Conservation (phyloP, 2,888 invertebrate species). For the Escarpia spicata region DNA sequence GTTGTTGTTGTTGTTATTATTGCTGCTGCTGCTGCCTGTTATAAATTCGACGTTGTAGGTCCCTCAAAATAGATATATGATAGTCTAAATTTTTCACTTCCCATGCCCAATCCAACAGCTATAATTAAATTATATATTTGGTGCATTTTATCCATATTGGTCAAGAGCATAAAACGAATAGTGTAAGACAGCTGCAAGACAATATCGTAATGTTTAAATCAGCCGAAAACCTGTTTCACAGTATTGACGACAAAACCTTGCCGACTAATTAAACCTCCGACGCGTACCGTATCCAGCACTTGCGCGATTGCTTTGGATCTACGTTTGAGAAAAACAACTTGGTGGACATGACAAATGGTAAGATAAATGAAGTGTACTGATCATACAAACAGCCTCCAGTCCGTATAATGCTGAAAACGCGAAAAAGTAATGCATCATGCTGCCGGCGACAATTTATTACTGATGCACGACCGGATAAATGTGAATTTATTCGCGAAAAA, state of each 20-base stretch:
- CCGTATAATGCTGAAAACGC: neutral
- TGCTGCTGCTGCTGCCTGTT: neutral
- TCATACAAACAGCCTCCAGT: neutral
- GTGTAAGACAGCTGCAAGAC: neutral
- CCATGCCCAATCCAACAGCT: neutral
- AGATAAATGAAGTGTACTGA: neutral
- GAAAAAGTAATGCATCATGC: neutral
- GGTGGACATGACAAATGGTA: neutral
- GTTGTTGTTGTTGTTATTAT: neutral
- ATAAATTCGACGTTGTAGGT: too few relatives aligned
- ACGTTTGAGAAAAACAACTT: neutral
- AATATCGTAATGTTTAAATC: neutral
- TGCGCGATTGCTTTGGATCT: neutral
- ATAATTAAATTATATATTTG: neutral
- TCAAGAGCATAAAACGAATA: neutral
- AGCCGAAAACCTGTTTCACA: neutral
- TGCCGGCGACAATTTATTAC: neutral
- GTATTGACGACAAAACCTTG: neutral
- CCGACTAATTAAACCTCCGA: neutral
- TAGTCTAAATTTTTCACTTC: too few relatives aligned
- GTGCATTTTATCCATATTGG: neutral
- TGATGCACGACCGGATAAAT: neutral
- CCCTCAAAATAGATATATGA: too few relatives aligned
- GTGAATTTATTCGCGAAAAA: neutral
- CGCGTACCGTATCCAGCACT: neutral